Percentiles rank a stretch among this genome's conserved stretches.
phyloP scores from a whole-genome alignment of 2,113 vertebrate species.

The Zosterops hypoxanthus region DNA sequence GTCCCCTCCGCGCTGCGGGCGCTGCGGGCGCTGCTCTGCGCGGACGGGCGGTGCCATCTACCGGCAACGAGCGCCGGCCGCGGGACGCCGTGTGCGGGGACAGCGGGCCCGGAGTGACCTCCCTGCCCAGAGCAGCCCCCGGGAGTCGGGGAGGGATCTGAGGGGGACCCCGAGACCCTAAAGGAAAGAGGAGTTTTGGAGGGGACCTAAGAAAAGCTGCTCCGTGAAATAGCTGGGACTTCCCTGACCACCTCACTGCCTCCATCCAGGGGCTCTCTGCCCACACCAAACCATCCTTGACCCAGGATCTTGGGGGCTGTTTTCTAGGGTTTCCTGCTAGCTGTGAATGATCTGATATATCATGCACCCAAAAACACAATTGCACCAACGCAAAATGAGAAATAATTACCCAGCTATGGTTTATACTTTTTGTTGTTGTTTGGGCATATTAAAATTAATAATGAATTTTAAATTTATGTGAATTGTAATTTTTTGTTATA shows the following conservation, averaged over 20 bases:
- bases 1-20: not conserved
- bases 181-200: not conserved
- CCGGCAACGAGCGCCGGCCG: not conserved
- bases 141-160: no score
- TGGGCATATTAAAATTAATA: fast-evolving
- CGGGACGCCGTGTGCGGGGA: not conserved
- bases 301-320: fast-evolving
- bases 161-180: fast-evolving
- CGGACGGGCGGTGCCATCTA: conserved; percentile 37
- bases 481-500: not conserved
- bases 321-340: not conserved
- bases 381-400: not conserved
- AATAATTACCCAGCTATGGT: not conserved
- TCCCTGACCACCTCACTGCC: fast-evolving
- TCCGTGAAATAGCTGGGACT: not conserved
- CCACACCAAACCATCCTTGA: no score
- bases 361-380: not conserved
- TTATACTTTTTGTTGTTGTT: not conserved
- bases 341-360: not conserved
- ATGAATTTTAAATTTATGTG: not conserved
- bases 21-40: not conserved
- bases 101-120: no score
- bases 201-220: not conserved
- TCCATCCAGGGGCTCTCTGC: fast-evolving
- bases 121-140: not conserved